These are phyloP conservation scores for Hoplias malabaricus DNA, from an alignment of 2,113 vertebrate genomes.

Conservation along the genomic window DNA sequence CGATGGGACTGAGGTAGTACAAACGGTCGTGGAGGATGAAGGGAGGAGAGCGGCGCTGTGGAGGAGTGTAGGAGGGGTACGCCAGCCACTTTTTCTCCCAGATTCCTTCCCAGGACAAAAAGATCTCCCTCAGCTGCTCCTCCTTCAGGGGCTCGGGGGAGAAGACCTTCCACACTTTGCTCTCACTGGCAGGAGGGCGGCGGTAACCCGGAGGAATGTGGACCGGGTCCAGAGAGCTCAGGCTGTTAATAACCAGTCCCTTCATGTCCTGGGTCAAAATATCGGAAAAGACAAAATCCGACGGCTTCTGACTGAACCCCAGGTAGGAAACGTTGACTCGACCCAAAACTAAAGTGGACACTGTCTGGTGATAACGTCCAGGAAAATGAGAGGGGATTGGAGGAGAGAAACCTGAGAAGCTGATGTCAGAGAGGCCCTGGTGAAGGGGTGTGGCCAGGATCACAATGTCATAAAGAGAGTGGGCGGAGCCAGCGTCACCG, in stretches of 20 bases:
- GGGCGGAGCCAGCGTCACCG: slow-evolving; percentile 68
- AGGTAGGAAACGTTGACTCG: slow-evolving; percentile 83
- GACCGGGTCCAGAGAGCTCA: slow-evolving; percentile 72
- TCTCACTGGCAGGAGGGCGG: slow-evolving; percentile 42
- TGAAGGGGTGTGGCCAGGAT: slow-evolving; percentile 85
- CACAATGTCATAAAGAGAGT: slow-evolving; percentile 84
- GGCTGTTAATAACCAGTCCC: slow-evolving; percentile 73
- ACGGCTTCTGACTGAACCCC: slow-evolving; percentile 59
- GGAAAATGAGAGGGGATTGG: slow-evolving; percentile 75
- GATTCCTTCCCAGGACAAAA: slow-evolving; percentile 78
- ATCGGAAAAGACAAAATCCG: slow-evolving; percentile 63
- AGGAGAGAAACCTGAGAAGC: slow-evolving; percentile 83
- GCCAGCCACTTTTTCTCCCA: slow-evolving; percentile 81
- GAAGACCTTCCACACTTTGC: slow-evolving; percentile 85
- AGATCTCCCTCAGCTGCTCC: slow-evolving; percentile 77
- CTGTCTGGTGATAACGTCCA: slow-evolving; percentile 73
- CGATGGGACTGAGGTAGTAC: slow-evolving; percentile 87
- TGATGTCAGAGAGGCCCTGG: slow-evolving; percentile 78
- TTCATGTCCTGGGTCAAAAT: slow-evolving; percentile 80
- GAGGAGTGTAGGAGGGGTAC: slow-evolving; percentile 77
- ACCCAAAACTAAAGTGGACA: slow-evolving; percentile 85
- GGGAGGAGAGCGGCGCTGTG: slow-evolving; percentile 76
- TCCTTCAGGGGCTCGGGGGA: slow-evolving; percentile 74
- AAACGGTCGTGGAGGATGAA: slow-evolving; percentile 83
- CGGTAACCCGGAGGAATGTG: slow-evolving; percentile 47